Evolutionary conservation across 1,140 invertebrate genomes (phyloP).

Genomic region (Coelopa frigida): DNA sequence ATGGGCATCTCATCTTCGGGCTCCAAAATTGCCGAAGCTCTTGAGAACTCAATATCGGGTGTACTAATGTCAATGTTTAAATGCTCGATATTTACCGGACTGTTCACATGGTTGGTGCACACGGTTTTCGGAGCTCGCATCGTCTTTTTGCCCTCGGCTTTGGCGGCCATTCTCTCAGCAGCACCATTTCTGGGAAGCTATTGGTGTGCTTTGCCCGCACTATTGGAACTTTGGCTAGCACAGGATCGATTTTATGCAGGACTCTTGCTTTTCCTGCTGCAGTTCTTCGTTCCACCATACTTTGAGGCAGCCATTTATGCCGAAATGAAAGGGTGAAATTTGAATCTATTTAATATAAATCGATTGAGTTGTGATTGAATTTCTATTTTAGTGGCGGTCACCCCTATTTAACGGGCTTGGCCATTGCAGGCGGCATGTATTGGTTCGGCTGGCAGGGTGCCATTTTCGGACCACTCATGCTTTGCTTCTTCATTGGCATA

Average conservation of each 20-base stretch:
- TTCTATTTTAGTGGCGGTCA: conserved; percentile 71
- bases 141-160: conserved; percentile 87
- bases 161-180: conserved; percentile 87
- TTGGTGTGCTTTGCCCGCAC: conserved; percentile 86
- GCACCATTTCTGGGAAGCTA: conserved; percentile 93
- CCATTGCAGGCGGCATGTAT: conserved; percentile 97
- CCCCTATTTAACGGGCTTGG: conserved; percentile 95
- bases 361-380: neutral
- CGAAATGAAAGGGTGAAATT: conserved; percentile 89
- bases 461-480: conserved; percentile 87
- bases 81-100: conserved; percentile 92
- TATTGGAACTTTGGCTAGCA: conserved; percentile 89
- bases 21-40: conserved; percentile 61
- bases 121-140: conserved; percentile 92
- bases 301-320: conserved; percentile 94
- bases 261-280: conserved; percentile 69
- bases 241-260: conserved; percentile 67
- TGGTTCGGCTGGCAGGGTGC: conserved; percentile 94
- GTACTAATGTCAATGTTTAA: conserved; percentile 95
- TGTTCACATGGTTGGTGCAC: conserved; percentile 97
- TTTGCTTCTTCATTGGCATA: conserved; percentile 57
- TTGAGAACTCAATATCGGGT: conserved; percentile 61
- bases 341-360: neutral
- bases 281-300: conserved; percentile 83
- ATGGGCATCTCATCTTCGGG: conserved; percentile 73